Conservation (phyloP, 2,113 vertebrate genomes). For the Dasyprocta punctata region DNA sequence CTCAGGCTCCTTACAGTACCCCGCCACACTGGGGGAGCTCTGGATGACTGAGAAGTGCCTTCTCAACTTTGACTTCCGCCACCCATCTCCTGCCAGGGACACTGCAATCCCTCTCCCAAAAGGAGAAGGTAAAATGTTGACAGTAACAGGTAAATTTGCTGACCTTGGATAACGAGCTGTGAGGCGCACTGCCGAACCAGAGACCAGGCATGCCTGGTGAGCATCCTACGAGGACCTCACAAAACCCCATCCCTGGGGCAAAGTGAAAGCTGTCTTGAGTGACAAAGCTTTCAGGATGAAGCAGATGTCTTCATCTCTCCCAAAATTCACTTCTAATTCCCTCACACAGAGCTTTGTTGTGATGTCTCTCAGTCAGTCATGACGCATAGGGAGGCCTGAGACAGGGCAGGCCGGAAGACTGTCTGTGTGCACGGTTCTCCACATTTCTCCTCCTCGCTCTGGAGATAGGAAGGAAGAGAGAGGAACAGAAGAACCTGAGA, state of each 20-base stretch:
- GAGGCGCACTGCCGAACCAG: background rate
- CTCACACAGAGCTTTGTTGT: background rate
- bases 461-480: background rate
- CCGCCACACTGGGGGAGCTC: background rate
- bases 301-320: background rate
- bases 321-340: background rate
- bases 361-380: background rate
- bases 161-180: background rate
- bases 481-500: background rate
- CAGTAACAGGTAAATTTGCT: background rate
- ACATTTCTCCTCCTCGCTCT: background rate
- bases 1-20: background rate
- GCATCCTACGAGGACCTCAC: background rate
- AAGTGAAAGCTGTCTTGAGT: background rate
- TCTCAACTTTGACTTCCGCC: background rate
- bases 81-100: background rate
- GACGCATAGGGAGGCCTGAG: background rate
- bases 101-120: background rate
- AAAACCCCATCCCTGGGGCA: background rate
- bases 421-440: background rate
- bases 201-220: background rate
- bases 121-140: background rate
- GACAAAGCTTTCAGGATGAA: background rate
- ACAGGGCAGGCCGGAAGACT: background rate
- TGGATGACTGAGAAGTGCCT: background rate